These are phyloP conservation scores for Sisyra terminalis DNA, from an alignment of 2,888 invertebrate species.

Conservation along the genomic window DNA sequence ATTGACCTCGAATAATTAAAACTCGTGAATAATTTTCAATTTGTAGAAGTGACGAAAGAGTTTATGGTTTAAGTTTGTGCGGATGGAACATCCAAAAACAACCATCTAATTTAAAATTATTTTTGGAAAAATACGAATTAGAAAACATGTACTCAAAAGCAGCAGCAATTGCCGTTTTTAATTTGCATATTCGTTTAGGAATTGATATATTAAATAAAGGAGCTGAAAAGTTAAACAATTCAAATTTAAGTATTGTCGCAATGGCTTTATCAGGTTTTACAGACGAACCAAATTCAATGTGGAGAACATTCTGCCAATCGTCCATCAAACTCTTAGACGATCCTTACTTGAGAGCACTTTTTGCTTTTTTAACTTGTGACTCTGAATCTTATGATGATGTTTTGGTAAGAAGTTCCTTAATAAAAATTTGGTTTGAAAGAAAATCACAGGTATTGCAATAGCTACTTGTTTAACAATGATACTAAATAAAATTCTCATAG, in stretches of 20 bases:
- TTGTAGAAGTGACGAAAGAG: constrained; percentile 52
- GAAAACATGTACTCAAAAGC: constrained; percentile 65
- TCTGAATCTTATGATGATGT: constrained; percentile 59
- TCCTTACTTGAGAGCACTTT: constrained; percentile 80
- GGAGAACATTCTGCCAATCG: constrained; percentile 55
- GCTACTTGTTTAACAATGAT: not conserved
- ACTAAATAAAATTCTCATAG: too few species aligned
- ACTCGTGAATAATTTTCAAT: not conserved
- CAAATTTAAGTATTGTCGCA: constrained; percentile 45
- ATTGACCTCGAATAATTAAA: too few species aligned
- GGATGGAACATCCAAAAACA: constrained; percentile 80
- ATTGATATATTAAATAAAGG: constrained; percentile 74
- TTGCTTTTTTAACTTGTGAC: constrained; percentile 76
- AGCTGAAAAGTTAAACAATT: constrained; percentile 26
- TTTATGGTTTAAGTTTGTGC: constrained; percentile 69
- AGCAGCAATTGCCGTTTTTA: constrained; percentile 83
- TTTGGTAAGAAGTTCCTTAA: constrained; percentile 43
- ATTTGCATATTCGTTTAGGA: constrained; percentile 67
- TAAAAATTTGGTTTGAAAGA: too few species aligned
- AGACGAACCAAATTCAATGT: constrained; percentile 65
- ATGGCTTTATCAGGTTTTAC: constrained; percentile 77
- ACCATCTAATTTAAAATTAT: constrained; percentile 33
- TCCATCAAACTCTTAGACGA: constrained; percentile 68
- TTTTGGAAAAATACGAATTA: constrained; percentile 51
- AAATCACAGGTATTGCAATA: too few species aligned